A percentile compares a stretch with the other conserved stretches of the same genome.
These are phyloP conservation scores for Epizoanthus rinbou DNA, from an alignment of 92 coral and sea anemone genomes.

Conservation along the genomic window DNA sequence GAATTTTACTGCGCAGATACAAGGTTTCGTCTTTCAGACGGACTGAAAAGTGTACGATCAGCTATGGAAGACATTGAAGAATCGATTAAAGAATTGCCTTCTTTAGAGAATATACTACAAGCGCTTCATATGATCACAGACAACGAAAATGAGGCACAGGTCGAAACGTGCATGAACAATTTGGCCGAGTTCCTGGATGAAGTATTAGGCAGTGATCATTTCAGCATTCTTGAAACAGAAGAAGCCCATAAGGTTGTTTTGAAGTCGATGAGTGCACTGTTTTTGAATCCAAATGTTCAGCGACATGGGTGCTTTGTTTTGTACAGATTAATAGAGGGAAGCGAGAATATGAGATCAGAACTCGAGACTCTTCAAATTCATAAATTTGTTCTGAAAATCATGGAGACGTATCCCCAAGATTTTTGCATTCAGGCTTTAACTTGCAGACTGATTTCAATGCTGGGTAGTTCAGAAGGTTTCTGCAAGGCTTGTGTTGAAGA, in stretches of 20 bases:
- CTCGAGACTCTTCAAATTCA: conserved; percentile 45
- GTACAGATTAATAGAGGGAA: conserved; percentile 60
- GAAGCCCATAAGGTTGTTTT: conserved; percentile 58
- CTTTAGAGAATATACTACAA: conserved; percentile 42
- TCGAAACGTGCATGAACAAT: conserved; percentile 59
- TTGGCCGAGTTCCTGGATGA: conserved; percentile 67
- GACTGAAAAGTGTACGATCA: neutral
- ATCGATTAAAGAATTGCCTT: conserved; percentile 14
- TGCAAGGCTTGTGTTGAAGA: conserved; percentile 45
- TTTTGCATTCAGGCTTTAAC: conserved; percentile 62
- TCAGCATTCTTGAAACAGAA: conserved; percentile 44
- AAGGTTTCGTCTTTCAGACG: conserved; percentile 16
- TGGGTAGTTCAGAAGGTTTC: conserved; percentile 36
- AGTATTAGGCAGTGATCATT: conserved; percentile 20
- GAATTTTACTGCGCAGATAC: conserved; percentile 27
- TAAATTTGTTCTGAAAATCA: conserved; percentile 49
- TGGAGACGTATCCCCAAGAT: conserved; percentile 53
- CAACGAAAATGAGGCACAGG: conserved; percentile 57
- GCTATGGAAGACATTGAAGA: neutral
- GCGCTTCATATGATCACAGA: conserved; percentile 51
- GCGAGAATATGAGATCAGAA: conserved; percentile 44
- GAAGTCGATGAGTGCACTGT: conserved; percentile 52
- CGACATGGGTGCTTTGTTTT: conserved; percentile 62
- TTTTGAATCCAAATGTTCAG: conserved; percentile 60
- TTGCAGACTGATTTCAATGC: conserved; percentile 63